Evolutionary conservation across 2,888 invertebrate genomes (phyloP), one percentile per base, ranked within the genome.

Genomic region (Agriopis leucophaearia): DNA sequence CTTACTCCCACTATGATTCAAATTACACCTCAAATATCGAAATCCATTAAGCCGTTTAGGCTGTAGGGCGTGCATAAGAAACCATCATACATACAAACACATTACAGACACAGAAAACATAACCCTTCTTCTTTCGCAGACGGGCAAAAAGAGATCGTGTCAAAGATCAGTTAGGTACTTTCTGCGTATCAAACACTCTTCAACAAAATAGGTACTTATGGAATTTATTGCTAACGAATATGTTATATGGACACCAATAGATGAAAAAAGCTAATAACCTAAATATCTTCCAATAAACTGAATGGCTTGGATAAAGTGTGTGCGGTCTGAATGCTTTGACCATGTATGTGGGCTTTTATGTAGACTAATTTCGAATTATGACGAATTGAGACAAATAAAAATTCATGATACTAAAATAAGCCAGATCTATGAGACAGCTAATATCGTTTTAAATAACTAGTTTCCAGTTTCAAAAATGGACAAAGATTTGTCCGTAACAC

Each of bases 271-370:
- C 70, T 68, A 68, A 66, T 66, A 64, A 65, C 70, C 73, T 70
- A 74, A 75, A 75, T 75, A 72, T 71, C 47, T 66, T 56, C 70
- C 66, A 71, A 71, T 71, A 73, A 74, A 72, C 45, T 66, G 27
- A 70, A 67, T 69, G 54, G 67, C 62, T 69, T 69, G 54, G 63
- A 61, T 67, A 67, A 66, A 64, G 72, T 76, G 81, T 73, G 83
- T 83, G 83, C 81, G 83, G 83, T 85, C 84, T 74, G 72, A 81
- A 82, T 82, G 72, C 73, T 66, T 77, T 66, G 18, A 60, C 77
- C 81, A 64, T 80, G 82, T 79, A 85, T 71, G 81, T 67, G 50
- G 56, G n/a, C n/a, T 69, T 55, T 40, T 66, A 67, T 57, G 63
- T 64, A 62, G 57, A 58, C 54, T 50, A 27, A 68, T 65, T 66